Base-by-base conservation (phyloP, 2,113 vertebrate species). In the Gavialis gangeticus region DNA sequence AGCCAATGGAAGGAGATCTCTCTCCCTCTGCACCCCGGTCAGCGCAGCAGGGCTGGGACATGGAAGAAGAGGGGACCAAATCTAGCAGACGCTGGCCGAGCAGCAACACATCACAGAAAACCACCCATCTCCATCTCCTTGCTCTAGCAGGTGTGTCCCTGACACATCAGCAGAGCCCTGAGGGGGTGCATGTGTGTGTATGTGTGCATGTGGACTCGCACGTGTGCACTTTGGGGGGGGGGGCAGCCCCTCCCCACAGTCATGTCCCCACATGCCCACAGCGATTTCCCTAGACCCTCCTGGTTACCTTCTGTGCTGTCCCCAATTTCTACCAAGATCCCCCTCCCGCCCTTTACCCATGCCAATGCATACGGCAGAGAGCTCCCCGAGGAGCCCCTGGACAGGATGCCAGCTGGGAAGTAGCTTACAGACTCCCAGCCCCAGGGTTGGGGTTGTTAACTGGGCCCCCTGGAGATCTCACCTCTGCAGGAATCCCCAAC, bases 1-100 rank as follows among this genome's bases (percentile, higher is more conserved):
- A 28, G 37, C 2, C 3, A 10, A 12, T 59, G 28, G 0, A 0
- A 59, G 57, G 2, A 80, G 46, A 34, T 30, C 30, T 73, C 34
- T 62, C 67, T 71, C 37, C 37, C 37, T 46, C 37, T 8, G 54
- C 67, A 80, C 1, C 59, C 71, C n/a, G 79, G 60, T 27, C 19
- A 11, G 18, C 10, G n/a, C n/a, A 19, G 17, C 12, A 19, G n/a
- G n/a, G 30, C n/a, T 30, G 66, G 34, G 15, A 11, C 4, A 19
- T 21, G 12, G 37, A 46, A 46, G 18, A 28, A 69, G n/a, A 34
- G 66, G 10, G n/a, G 66, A 14, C 17, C 18, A 12, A 69, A n/a
- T 14, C 66, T 30, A 21, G 28, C 64, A 10, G 64, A 30, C 16
- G 15, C 28, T n/a, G 30, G 64, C 28, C 28, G 18, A 28, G 16